Percentiles rank a stretch among this genome's conserved stretches.
These are phyloP conservation scores for Stratiomys singularior DNA, from an alignment of 2,888 invertebrate species.

Conservation along the genomic window DNA sequence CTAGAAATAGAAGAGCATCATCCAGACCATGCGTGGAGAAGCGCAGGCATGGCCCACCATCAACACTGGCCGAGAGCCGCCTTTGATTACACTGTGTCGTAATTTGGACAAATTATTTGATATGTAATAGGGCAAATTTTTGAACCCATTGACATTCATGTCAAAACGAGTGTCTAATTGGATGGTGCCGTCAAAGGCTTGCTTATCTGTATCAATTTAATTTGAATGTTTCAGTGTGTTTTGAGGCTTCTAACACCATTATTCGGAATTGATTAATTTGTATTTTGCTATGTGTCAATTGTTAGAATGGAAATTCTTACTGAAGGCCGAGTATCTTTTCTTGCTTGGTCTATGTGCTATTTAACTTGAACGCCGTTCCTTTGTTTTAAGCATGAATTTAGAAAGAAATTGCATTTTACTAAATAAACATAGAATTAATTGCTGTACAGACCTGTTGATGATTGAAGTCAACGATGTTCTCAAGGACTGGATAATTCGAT, in stretches of 20 bases:
- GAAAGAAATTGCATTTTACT: neutral
- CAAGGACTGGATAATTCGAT: neutral
- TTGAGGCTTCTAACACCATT: neutral
- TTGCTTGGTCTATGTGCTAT: neutral
- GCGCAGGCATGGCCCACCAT: neutral
- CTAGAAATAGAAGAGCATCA: neutral
- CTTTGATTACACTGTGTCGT: constrained; percentile 9
- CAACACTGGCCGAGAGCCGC: neutral
- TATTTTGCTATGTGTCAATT: neutral
- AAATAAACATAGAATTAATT: constrained; percentile 1
- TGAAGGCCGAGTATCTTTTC: constrained; percentile 1
- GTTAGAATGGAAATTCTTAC: neutral
- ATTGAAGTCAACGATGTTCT: neutral
- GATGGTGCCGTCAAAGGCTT: neutral
- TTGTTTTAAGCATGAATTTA: constrained; percentile 4
- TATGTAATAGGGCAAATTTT: constrained; percentile 9
- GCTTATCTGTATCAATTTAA: constrained; percentile 23
- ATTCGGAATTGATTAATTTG: neutral
- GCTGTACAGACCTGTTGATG: neutral
- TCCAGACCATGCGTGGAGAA: neutral
- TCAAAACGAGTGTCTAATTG: constrained; percentile 21
- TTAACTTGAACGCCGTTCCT: neutral
- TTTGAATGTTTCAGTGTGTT: neutral
- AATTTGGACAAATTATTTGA: constrained; percentile 20
- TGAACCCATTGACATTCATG: constrained; percentile 21